A percentile compares a stretch with the other conserved stretches of the same genome.
phyloP scores from a whole-genome alignment of 2,797 vertebrate genomes.

The Pangasius macronema region DNA sequence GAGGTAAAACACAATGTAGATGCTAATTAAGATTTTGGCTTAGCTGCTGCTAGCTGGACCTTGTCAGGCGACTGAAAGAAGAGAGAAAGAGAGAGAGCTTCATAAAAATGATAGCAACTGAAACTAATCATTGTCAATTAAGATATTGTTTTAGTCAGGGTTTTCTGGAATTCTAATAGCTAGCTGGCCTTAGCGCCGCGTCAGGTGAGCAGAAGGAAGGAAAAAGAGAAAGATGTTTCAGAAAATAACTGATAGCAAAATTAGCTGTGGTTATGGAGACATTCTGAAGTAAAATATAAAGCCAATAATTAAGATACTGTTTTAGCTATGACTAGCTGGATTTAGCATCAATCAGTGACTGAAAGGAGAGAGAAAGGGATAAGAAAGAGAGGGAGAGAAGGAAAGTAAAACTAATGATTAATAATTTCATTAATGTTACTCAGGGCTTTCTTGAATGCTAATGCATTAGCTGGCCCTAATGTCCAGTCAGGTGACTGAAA shows the following conservation, averaged over 20 bases:
- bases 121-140: background rate
- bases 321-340: background rate
- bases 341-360: background rate
- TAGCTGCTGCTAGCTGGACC: background rate
- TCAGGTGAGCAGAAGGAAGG: background rate
- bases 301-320: background rate
- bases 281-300: background rate
- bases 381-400: conserved; percentile 12
- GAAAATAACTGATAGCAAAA: background rate
- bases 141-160: background rate
- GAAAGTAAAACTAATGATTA: background rate
- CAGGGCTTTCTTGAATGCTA: conserved; percentile 67
- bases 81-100: background rate
- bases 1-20: background rate
- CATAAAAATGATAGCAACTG: background rate
- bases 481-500: conserved; percentile 54
- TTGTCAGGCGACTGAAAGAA: background rate
- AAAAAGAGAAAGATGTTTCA: background rate
- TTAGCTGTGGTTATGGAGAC: background rate
- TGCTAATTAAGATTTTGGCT: background rate
- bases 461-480: conserved; percentile 71
- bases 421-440: conserved; percentile 9
- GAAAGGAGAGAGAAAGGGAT: background rate
- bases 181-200: too few relatives aligned
- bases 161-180: background rate